Evolutionary conservation across 2,113 vertebrate species (phyloP).

Genomic region (Tauraco erythrolophus): DNA sequence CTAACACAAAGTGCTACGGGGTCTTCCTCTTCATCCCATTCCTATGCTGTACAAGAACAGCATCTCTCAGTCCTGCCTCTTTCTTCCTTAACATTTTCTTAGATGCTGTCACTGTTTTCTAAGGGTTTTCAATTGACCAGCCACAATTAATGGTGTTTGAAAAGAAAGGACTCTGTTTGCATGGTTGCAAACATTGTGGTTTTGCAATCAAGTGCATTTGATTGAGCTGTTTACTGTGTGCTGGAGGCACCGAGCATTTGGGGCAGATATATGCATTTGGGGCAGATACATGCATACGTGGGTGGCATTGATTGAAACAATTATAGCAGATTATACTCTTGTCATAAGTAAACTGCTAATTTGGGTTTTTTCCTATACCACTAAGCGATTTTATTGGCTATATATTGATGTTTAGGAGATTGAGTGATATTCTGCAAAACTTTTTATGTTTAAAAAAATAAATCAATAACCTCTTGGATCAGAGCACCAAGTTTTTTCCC

Average conservation of each 20-base stretch:
- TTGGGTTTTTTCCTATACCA: neutral
- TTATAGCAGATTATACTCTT: neutral
- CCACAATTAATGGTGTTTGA: neutral
- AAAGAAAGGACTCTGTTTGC: neutral
- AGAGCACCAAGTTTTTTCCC: neutral
- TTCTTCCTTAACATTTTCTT: neutral
- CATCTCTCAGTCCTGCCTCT: neutral
- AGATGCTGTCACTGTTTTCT: neutral
- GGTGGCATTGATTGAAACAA: neutral
- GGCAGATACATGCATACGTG: fast-evolving
- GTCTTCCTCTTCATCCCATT: neutral
- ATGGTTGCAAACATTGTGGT: no score
- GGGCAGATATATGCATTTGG: neutral
- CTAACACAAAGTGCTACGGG: neutral
- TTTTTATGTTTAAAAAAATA: neutral
- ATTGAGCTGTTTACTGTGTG: fast-evolving
- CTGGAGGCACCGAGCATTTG: no score
- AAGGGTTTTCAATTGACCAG: neutral
- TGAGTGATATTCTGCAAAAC: neutral
- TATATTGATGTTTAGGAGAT: neutral
- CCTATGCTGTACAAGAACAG: neutral
- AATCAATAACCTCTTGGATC: neutral
- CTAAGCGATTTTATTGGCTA: neutral
- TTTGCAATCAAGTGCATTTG: neutral
- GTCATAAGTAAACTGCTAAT: neutral